Evolutionary conservation across 2,888 invertebrate species (phyloP).

Genomic region (Drosophila kambysellisi): DNA sequence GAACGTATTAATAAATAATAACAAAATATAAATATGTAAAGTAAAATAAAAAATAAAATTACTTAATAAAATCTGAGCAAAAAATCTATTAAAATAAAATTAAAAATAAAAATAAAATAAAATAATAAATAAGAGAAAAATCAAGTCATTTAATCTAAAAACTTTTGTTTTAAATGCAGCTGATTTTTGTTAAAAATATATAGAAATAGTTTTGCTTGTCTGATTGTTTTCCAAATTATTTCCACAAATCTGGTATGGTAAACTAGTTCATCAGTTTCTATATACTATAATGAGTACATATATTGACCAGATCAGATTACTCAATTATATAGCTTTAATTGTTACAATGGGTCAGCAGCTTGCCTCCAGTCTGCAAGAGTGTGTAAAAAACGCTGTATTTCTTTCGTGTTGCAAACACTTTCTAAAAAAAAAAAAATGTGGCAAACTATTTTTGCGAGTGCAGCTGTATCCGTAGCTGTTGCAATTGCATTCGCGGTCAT

Average conservation of each 20-base stretch:
- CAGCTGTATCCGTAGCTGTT: slow-evolving; percentile 23
- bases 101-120: neutral
- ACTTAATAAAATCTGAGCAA: rapidly evolving
- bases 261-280: rapidly evolving
- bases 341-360: rapidly evolving
- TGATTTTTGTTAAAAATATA: too few species aligned
- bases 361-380: rapidly evolving
- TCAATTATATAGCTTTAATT: neutral
- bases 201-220: neutral
- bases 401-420: neutral
- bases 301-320: neutral
- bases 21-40: neutral
- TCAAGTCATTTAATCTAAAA: neutral
- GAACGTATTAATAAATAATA: neutral
- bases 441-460: neutral
- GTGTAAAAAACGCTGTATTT: neutral
- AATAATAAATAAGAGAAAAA: rapidly evolving
- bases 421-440: neutral
- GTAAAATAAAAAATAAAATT: neutral
- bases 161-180: neutral
- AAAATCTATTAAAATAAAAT: neutral
- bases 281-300: neutral
- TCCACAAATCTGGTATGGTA: neutral
- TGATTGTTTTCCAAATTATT: neutral
- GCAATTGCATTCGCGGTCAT: slow-evolving; percentile 72